phyloP scores from a whole-genome alignment of 2,113 vertebrate genomes.

The Heterotilapia buettikoferi region DNA sequence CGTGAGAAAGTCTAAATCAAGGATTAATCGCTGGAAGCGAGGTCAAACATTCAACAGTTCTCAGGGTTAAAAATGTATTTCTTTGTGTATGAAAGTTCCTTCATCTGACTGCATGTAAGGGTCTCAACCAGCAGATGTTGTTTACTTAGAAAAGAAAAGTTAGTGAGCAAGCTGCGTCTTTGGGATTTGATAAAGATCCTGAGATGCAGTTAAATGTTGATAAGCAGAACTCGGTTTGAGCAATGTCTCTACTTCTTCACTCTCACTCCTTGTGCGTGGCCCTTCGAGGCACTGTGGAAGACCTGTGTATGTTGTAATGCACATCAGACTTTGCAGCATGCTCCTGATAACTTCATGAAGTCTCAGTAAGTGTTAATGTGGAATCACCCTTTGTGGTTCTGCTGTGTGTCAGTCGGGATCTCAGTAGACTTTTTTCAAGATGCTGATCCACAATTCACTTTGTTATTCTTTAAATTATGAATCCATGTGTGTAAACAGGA shows the following conservation, averaged over 20 bases:
- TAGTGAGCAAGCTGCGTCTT: not conserved
- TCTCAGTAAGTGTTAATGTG: not conserved
- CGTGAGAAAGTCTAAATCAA: not conserved
- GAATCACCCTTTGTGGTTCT: not conserved
- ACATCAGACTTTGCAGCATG: not conserved
- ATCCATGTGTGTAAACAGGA: not conserved
- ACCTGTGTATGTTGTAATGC: not conserved
- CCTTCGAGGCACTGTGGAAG: not conserved
- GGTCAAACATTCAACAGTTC: not conserved
- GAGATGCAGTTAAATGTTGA: not conserved
- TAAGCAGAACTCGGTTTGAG: not conserved
- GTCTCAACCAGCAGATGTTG: not conserved
- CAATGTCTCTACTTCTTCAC: not conserved
- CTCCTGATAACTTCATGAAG: not conserved
- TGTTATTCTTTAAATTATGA: not conserved
- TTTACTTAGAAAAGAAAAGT: not conserved
- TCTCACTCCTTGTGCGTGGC: not conserved
- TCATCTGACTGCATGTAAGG: not conserved
- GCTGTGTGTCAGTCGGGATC: not conserved
- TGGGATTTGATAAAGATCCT: not conserved
- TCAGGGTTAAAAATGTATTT: not conserved
- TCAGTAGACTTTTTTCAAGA: not conserved
- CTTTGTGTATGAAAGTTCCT: not conserved
- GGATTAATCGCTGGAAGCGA: not conserved
- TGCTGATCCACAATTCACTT: not conserved